phyloP scores from a whole-genome alignment of 2,797 vertebrate genomes.

The Lepilemur septentrionalis region DNA sequence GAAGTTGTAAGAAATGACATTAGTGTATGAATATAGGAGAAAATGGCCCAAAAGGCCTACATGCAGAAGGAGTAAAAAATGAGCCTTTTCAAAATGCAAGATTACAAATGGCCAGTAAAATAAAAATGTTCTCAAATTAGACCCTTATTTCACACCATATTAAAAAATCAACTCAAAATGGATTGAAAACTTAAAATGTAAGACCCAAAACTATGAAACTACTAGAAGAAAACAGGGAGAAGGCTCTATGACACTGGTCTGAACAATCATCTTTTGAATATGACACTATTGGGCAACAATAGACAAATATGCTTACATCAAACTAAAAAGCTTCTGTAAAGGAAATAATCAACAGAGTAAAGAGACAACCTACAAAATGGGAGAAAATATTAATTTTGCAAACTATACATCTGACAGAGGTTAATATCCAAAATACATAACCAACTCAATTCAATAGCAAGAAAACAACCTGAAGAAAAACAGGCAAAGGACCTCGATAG shows the following conservation, averaged over 20 bases:
- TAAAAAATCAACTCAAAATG: neutral
- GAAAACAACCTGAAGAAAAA: neutral
- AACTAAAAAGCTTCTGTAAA: neutral
- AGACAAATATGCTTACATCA: neutral
- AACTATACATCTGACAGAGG: neutral
- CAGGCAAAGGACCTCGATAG: neutral
- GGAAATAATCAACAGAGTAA: neutral
- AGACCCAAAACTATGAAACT: neutral
- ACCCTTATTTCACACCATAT: neutral
- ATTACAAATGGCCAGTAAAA: neutral
- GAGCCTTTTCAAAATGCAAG: neutral
- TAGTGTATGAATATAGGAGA: neutral
- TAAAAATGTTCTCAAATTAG: neutral
- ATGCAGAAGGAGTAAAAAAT: conserved; percentile 1
- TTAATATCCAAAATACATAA: neutral
- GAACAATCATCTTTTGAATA: neutral
- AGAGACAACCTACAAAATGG: neutral
- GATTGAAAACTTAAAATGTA: neutral
- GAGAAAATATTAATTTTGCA: neutral
- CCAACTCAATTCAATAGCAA: neutral
- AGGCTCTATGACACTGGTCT: neutral
- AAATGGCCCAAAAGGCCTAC: neutral
- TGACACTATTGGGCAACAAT: neutral
- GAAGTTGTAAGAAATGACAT: neutral
- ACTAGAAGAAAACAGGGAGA: neutral